Evolutionary conservation across 2,113 vertebrate genomes (phyloP), one percentile per base, ranked within the genome.

Genomic region (Nestor notabilis): DNA sequence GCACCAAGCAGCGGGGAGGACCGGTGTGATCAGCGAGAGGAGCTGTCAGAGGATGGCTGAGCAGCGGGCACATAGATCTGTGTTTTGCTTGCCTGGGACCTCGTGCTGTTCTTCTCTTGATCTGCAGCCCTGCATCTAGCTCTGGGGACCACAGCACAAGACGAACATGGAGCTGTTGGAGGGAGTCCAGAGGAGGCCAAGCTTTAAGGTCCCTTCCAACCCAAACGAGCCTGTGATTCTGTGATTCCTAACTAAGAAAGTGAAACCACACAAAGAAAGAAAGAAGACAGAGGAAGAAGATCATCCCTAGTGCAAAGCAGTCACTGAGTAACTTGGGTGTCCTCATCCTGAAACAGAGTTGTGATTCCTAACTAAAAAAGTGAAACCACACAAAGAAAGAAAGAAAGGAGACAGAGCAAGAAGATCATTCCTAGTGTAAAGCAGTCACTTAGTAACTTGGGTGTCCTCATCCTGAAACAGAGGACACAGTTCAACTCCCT

Each of bases 11-110:
- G 37, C 61, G 90, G 69, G 72, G 17, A 81, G 29, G 28, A 37
- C 8, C 0, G 2, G 17, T 2, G 2, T 18, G 27, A 86, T 2
- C 23, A 68, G 77, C 2, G 2, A 83, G 63, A 68, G 0, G 4
- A n/a, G 35, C n/a, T 46, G 49, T 41, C 58, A 90, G 46, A 69
- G 63, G n/a, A 50, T 12, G 11, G 23, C 60, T 61, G 64, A 71
- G 87, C 44, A 71, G 55, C 39, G 39, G 55, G 28, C 58, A 80
- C 11, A 29, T 1, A n/a, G 31, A 47, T 41, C 25, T 84, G n/a
- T 27, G 23, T 61, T 89, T 94, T 43, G 25, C 21, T 61, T 76
- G 10, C 52, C 65, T 68, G 4, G 17, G 29, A 70, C 21, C 17
- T 72, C 0, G 0, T 16, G 5, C 5, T 66, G 33, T 14, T 64